Evolutionary conservation across 92 coral and sea anemone species (phyloP), one percentile per base, ranked within the genome.

Genomic region (Nematostella vectensis): DNA sequence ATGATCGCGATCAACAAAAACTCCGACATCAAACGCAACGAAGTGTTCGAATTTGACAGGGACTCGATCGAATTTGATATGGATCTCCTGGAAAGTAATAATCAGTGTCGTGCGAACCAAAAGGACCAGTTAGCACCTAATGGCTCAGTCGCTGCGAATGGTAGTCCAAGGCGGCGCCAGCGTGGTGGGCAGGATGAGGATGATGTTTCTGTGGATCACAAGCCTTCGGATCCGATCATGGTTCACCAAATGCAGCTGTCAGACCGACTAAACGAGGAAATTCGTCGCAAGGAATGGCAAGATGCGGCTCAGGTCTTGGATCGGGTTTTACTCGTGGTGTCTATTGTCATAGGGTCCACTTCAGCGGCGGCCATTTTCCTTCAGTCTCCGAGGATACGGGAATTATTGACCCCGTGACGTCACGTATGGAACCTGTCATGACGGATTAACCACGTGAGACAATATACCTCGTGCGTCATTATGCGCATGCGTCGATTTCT

Each of bases 281-380:
- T 85, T 27, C 69, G 77, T 62, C 57, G 72, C 17, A 85, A 85
- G 31, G 88, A 83, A 25, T 85, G 95, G 95, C 88, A 85, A 43
- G 95, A 85, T 31, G 88, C 95, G 16, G 95, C 95, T 3, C 71
- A 81, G 17, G 85, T 85, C 19, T 69, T 85, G 23, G 95, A 85
- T 65, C 74, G 95, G 9, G 78, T 85, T 56, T 58, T 85, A 37
- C 71, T 85, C n/a, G 79, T 73, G 31, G 95, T 74, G 23, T 80
- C 95, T 0, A 40, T 85, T 23, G 82, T 85, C 1, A 71, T 85
- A 25, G 95, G 88, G 1, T 80, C 95, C 1, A 47, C 79, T 27
- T 85, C 95, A 16, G 95, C 95, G 4, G 73, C 78, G 88, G 77
- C 80, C 23, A 85, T 85, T 4, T 85, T 85, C 56, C 63, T 85